These are phyloP conservation scores for Bothrops jararaca DNA, from an alignment of 2,113 vertebrate genomes.

Conservation along the genomic window DNA sequence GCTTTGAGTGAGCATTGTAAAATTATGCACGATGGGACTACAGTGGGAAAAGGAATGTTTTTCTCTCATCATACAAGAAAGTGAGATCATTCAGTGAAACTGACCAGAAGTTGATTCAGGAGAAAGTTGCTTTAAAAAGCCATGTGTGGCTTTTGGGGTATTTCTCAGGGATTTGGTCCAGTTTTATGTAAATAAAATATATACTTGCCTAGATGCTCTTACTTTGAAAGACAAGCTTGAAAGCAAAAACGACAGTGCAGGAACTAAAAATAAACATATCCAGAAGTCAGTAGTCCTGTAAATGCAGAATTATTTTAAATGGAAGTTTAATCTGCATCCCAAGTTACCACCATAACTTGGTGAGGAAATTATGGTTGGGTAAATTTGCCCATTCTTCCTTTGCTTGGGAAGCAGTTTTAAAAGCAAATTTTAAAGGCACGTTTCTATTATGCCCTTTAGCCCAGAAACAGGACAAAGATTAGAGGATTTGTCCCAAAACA, in stretches of 20 bases:
- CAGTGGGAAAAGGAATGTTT: not conserved
- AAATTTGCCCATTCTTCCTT: not conserved
- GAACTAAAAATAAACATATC: not conserved
- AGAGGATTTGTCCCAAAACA: not conserved
- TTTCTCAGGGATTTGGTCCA: not conserved
- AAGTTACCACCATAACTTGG: not conserved
- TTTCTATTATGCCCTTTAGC: not conserved
- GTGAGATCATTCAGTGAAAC: not conserved
- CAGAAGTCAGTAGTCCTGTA: not conserved
- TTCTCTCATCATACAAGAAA: not conserved
- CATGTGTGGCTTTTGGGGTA: not conserved
- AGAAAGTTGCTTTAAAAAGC: not conserved
- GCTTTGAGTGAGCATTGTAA: not conserved
- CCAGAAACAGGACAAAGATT: not conserved
- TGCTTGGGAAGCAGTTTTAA: not conserved
- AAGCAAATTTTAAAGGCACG: not conserved
- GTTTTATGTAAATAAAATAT: not conserved
- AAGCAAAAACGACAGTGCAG: not conserved
- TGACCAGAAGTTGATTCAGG: not conserved
- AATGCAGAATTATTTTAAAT: not conserved
- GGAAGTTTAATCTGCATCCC: not conserved
- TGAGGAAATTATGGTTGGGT: not conserved
- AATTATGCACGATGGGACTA: not conserved
- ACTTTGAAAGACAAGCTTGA: not conserved
- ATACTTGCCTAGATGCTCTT: not conserved